Base-by-base conservation (phyloP, 92 coral and sea anemone genomes). In the Phymanthus crucifer region DNA sequence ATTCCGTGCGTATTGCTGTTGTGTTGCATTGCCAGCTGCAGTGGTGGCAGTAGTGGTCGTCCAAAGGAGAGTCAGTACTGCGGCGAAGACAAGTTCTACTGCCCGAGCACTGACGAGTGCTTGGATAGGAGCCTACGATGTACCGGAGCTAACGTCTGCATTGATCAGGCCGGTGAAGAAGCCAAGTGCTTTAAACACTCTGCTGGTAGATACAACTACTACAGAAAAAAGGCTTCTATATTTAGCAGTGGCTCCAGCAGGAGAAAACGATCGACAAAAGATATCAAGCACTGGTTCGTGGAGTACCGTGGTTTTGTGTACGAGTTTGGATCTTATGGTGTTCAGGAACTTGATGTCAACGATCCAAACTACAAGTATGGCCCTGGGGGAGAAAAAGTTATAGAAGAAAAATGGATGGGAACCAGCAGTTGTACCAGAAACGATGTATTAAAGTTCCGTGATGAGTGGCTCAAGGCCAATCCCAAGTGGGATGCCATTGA, bases 241-340 rank as follows among this genome's bases (percentile, higher is more conserved):
- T 68, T 32, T 17, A 61, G 35, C 47, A 47, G 73, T 12, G 65
- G 66, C 9, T 73, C 66, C 40, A 57, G 74, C 50, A 61, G 61
- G 31, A 74, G 78, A 9, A 81, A 81, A 27, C 56, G 78, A 74
- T 29, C 26, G 26, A 0, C 16, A 8, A 38, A 9, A 43, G 2
- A 29, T 47, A 16, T 26, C 4, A 26, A 32, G 32, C 86, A 83
- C 34, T 83, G 86, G 86, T 83, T 66, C 31, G 50, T 83, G 33
- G 81, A 83, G 32, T 83, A 83, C 75, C 86, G 86, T 64, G 86
- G 86, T 46, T 83, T 83, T 75, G 86, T 66, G 26, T 83, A 83
- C 81, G 86, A 83, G 70, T 83, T 83, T 52, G 86, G 86, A n/a
- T 4, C 17, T 9, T 61, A 66, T 14, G 71, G 76, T 9, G 3